phyloP scores from a whole-genome alignment of 2,888 invertebrate genomes.

The Antheraea yamamai region DNA sequence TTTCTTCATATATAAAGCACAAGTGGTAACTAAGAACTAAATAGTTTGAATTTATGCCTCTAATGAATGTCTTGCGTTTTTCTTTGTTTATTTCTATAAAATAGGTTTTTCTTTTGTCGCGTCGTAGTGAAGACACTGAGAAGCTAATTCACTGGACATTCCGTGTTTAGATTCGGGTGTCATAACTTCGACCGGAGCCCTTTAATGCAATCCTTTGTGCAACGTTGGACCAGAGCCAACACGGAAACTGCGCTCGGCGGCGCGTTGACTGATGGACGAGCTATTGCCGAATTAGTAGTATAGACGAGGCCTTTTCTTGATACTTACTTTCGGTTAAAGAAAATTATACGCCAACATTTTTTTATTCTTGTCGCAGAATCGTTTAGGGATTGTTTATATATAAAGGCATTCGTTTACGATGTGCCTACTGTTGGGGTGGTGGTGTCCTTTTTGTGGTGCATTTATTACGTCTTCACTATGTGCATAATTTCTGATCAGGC shows the following conservation, averaged over 20 bases:
- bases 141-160: slow-evolving; percentile 25
- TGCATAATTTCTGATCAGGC: not conserved
- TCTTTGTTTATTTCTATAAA: not conserved
- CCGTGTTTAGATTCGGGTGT: slow-evolving; percentile 50
- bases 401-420: not conserved
- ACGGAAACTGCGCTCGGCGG: slow-evolving; percentile 53
- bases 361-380: not conserved
- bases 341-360: not conserved
- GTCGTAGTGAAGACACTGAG: slow-evolving; percentile 14
- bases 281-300: slow-evolving; percentile 49
- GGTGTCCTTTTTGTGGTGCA: not conserved
- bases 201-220: slow-evolving; percentile 66
- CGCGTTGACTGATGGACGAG: slow-evolving; percentile 43
- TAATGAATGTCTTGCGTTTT: not conserved
- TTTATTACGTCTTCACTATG: not conserved
- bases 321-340: slow-evolving; percentile 3
- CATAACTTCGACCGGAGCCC: slow-evolving; percentile 49
- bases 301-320: slow-evolving; percentile 25
- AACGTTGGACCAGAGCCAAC: slow-evolving; percentile 64
- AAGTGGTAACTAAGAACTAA: not conserved
- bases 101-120: not conserved
- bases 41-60: not conserved
- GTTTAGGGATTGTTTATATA: not conserved
- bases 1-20: not conserved
- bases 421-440: not conserved